Evolutionary conservation across 2,888 invertebrate species (phyloP), one percentile per base, ranked within the genome.

Genomic region (Sabellastarte sp.): DNA sequence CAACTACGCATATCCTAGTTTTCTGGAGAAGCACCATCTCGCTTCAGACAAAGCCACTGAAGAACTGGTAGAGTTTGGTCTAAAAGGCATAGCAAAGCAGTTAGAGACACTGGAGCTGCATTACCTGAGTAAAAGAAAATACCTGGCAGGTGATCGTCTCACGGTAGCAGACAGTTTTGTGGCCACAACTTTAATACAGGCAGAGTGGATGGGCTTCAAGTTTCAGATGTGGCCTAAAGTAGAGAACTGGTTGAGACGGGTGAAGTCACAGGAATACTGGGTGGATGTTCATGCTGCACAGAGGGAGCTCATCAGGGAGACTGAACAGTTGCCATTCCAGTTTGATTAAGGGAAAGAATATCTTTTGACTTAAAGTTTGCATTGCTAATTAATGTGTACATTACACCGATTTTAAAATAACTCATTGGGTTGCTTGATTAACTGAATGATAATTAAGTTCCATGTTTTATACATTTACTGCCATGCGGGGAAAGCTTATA

Each of bases 201-300:
- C 76, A 26, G 75, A 79, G 57, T 78, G 79, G 78, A 68, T 73
- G 4, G 76, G 75, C 20, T 76, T 77, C 51, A 74, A 73, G 59
- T 75, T 77, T 53, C 69, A 69, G 52, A 74, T 79, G 72, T 78
- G 77, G 78, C 78, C 78, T 0, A 69, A 71, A 29, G 74, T 79
- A 10, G 73, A 74, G 41, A 59, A 63, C 3, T 79, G 79, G 79
- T 57, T 79, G 55, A 51, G 66, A 15, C 61, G 73, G 3, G 74
- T 78, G 30, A 72, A 72, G 57, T 70, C 69, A 15, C 74, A 75
- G 60, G 73, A 73, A 30, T 74, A 75, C 65, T 78, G 79, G 79
- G 74, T 75, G 29, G 68, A 70, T 2, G 78, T 78, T 3, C 79
- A 79, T 62, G 62, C 62, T 3, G 63, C 75, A 28, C 79, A 78